These are phyloP conservation scores for Ennomos erosarius DNA, from an alignment of 2,888 invertebrate genomes.

Conservation along the genomic window DNA sequence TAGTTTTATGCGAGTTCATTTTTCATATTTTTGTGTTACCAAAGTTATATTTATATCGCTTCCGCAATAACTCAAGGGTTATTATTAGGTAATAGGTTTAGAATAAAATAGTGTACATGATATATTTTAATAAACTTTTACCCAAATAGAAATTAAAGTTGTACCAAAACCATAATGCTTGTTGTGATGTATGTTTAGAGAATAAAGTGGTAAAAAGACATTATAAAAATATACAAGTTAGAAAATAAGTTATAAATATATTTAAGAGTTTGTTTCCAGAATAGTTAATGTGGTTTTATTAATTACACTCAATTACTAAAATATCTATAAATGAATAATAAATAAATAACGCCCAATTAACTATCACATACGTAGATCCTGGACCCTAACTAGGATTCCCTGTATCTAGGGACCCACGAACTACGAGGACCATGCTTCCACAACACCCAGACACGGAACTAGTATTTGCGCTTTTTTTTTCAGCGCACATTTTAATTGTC, in stretches of 20 bases:
- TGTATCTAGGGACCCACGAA: no score
- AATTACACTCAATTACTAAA: background rate
- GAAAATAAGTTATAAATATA: conserved; percentile 4
- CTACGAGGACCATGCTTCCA: no score
- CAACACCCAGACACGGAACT: no score
- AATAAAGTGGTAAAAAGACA: background rate
- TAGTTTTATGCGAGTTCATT: no score
- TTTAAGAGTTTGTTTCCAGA: conserved; percentile 23
- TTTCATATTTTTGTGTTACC: conserved; percentile 15
- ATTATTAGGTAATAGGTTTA: no score
- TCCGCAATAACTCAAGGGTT: background rate
- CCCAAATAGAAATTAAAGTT: background rate
- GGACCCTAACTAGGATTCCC: no score
- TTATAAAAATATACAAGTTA: conserved; percentile 5
- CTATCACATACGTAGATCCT: no score
- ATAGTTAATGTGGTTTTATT: conserved; percentile 1
- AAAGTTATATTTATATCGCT: conserved; percentile 19
- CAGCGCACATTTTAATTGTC: no score
- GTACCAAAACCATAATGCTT: conserved; percentile 20
- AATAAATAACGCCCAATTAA: no score
- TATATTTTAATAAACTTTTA: no score
- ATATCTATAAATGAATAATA: background rate
- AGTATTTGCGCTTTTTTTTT: no score
- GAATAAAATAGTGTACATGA: no score
- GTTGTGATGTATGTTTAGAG: conserved; percentile 26